Base-by-base conservation (phyloP, 2,888 invertebrate species). In the Acleris holmiana region DNA sequence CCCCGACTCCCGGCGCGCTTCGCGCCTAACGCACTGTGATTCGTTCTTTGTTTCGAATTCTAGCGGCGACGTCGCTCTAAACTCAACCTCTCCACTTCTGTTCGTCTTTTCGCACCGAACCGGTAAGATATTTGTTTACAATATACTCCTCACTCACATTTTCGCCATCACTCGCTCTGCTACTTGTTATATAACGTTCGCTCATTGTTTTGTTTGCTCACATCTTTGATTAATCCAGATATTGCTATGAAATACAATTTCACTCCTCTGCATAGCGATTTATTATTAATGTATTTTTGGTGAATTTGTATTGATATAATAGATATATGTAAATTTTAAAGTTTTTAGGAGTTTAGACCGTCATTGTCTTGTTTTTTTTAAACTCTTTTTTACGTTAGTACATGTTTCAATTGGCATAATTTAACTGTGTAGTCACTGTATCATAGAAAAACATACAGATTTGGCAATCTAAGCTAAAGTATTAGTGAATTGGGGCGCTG, bases 41-140 rank as follows among this genome's bases (percentile, higher is more conserved):
- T 68, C 61, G 72, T 71, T 71, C 72, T 73, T 69, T 71, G 72
- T 72, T 74, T 67, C 67, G 68, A 68, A 62, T 74, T 76, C 70
- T 66, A 67, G 68, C 69, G 68, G 60, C 64, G 70, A 73, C 71
- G 67, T 17, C 59, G 70, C 70, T 72, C 69, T 68, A 78, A 83
- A 82, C 76, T 82, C 81, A 76, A 69, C 73, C 72, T 72, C 72
- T 70, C 66, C 69, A 71, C 72, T 71, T 69, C 71, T 62, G 65
- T 76, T 75, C 73, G 71, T n/a, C 75, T 80, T 76, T 77, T 77
- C 68, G 79, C 66, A 67, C 78, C 71, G 73, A 83, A 74, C 77
- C 79, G 89, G 89, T 89, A 85, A 89, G 89, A 73, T 67, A 75
- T 76, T 80, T 82, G 74, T 80, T 83, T 82, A 80, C 71, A 69